Conservation (phyloP, 2,797 vertebrate genomes). For the Falco concolor region DNA sequence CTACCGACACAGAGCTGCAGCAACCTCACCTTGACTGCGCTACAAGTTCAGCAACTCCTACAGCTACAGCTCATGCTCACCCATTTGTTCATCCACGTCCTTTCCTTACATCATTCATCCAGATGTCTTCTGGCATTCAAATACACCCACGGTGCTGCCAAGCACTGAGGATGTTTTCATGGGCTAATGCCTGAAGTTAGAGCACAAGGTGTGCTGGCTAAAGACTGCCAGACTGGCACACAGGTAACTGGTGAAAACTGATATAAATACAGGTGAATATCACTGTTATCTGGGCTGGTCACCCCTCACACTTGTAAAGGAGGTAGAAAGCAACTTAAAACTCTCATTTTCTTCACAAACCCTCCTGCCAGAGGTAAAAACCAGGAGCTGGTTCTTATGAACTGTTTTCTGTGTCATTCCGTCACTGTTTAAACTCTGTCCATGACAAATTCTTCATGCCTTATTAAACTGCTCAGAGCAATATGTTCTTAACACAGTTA, state of each 20-base stretch:
- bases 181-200: background rate
- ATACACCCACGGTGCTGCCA: background rate
- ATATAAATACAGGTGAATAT: background rate
- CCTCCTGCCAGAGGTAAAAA: background rate
- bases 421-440: background rate
- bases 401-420: background rate
- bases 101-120: background rate
- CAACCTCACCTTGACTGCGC: background rate
- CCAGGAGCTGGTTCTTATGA: background rate
- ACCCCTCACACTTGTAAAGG: background rate
- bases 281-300: background rate
- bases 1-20: fast-evolving
- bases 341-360: background rate
- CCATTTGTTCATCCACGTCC: background rate
- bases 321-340: background rate
- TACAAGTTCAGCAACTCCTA: background rate
- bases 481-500: background rate
- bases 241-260: background rate
- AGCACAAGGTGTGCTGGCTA: background rate
- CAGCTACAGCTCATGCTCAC: background rate
- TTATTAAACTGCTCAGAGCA: background rate
- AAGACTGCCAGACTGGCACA: background rate
- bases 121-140: background rate
- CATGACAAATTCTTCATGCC: background rate
- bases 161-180: background rate